Percentiles rank a stretch among this genome's conserved stretches.
phyloP scores from a whole-genome alignment of 2,113 vertebrate genomes.

The Asarcornis scutulata region DNA sequence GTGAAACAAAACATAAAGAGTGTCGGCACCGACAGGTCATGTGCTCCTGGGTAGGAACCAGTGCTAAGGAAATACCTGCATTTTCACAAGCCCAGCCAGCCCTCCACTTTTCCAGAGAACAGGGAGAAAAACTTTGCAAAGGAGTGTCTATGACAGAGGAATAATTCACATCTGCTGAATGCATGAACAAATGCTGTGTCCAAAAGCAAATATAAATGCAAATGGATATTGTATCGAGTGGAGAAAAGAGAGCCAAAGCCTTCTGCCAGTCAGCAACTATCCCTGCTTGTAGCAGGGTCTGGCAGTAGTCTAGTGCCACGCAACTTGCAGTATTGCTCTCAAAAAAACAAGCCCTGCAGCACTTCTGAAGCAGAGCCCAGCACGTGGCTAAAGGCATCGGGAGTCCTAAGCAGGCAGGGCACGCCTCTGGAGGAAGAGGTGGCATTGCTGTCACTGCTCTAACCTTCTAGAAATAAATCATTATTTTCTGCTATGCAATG shows the following conservation, averaged over 20 bases:
- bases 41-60: background rate
- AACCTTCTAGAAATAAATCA: background rate
- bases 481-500: background rate
- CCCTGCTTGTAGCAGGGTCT: background rate
- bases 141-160: background rate
- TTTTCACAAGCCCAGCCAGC: background rate
- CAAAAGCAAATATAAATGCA: background rate
- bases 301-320: background rate
- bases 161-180: background rate
- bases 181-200: background rate
- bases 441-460: background rate
- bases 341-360: background rate
- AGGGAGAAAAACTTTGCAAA: background rate
- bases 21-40: background rate
- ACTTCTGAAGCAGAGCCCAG: background rate
- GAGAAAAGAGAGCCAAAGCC: background rate
- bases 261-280: fast-evolving
- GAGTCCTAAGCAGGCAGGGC: background rate
- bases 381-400: fast-evolving
- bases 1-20: background rate
- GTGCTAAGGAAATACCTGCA: background rate
- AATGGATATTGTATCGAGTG: background rate
- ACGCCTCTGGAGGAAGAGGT: background rate
- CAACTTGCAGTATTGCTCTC: background rate
- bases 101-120: background rate